Percentiles rank a stretch among this genome's conserved stretches.
These are phyloP conservation scores for Oxyura jamaicensis DNA, from an alignment of 2,113 vertebrate genomes.

Conservation along the genomic window DNA sequence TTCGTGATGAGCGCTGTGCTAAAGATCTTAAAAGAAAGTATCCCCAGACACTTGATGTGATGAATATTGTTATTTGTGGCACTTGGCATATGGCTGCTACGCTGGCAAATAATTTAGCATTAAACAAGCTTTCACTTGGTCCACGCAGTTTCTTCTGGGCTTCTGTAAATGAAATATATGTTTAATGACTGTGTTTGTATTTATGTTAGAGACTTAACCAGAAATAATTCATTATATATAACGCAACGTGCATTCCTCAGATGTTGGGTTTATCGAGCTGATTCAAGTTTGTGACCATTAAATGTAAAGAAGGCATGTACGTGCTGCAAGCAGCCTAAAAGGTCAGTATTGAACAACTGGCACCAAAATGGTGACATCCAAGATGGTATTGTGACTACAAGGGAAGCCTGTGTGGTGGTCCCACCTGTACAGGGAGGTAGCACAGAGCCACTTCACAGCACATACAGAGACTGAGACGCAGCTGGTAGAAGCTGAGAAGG, in stretches of 20 bases:
- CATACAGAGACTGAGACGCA: not conserved
- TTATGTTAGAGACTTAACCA: not conserved
- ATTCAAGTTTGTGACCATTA: slow-evolving; percentile 39
- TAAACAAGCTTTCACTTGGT: slow-evolving; percentile 31
- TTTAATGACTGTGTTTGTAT: not conserved
- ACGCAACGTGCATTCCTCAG: not conserved
- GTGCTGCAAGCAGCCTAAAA: not conserved
- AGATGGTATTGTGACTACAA: not conserved
- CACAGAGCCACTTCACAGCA: not conserved
- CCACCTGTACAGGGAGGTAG: rapidly evolving
- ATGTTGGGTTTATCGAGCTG: not conserved
- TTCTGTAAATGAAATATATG: not conserved
- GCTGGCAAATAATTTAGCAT: slow-evolving; percentile 12
- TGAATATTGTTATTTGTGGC: not conserved
- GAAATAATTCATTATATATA: not conserved
- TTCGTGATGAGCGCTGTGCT: not conserved
- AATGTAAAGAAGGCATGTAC: not conserved
- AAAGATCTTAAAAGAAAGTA: slow-evolving; percentile 23
- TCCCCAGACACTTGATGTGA: not conserved
- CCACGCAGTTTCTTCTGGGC: not conserved
- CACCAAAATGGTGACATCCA: not conserved
- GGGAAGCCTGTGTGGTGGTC: not conserved
- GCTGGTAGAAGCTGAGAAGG: not conserved
- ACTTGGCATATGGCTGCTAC: not conserved
- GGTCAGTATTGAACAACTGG: not conserved